Evolutionary conservation across 1,140 invertebrate genomes (phyloP).

Genomic region (Drosophila murphyi): DNA sequence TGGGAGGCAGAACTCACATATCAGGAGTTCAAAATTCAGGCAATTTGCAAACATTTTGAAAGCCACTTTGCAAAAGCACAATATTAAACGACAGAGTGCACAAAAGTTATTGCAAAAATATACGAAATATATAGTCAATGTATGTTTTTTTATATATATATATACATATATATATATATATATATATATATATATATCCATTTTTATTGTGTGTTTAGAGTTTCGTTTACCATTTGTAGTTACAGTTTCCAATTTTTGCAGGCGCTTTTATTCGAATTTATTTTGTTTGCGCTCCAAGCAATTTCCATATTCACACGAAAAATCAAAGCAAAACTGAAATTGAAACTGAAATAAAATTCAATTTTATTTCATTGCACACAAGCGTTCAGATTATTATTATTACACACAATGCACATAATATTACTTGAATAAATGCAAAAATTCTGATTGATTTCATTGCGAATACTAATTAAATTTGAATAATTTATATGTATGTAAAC

Average conservation of each 20-base stretch:
- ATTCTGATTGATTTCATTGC: conserved; percentile 44
- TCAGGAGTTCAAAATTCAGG: conserved; percentile 61
- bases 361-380: conserved; percentile 53
- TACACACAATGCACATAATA: not conserved
- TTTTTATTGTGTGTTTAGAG: conserved; percentile 23
- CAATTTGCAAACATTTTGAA: conserved; percentile 70
- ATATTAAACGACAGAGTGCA: conserved; percentile 55
- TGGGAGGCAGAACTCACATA: conserved; percentile 8
- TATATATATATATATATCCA: conserved; percentile 15
- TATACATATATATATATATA: not conserved
- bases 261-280: conserved; percentile 63
- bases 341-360: conserved; percentile 51
- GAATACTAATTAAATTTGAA: conserved; percentile 72
- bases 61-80: conserved; percentile 55
- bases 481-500: conserved; percentile 17
- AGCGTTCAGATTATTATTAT: conserved; percentile 39
- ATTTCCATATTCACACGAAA: conserved; percentile 42
- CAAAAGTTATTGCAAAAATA: conserved; percentile 73
- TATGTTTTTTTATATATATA: conserved; percentile 1
- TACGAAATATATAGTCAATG: conserved; percentile 27
- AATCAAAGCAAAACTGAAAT: conserved; percentile 34
- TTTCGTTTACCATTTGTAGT: conserved; percentile 35
- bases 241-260: conserved; percentile 55
- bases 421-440: not conserved
- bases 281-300: conserved; percentile 45